Conservation (phyloP, 2,888 invertebrate species). For the Callinectes sapidus region DNA sequence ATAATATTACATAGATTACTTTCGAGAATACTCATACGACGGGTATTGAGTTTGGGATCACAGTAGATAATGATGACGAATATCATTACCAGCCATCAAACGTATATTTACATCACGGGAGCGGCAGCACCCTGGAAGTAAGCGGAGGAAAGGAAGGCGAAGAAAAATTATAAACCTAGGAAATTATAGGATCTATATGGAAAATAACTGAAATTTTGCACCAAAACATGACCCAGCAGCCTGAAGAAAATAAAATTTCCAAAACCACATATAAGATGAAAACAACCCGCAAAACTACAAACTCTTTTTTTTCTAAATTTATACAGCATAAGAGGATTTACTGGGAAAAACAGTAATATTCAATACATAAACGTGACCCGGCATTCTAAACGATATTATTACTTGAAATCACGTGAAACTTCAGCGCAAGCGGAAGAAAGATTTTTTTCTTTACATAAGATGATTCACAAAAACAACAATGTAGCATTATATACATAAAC, state of each 20-base stretch:
- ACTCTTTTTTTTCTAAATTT: too few species aligned
- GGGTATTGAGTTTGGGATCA: constrained; percentile 36
- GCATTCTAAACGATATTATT: neutral
- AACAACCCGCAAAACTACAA: neutral
- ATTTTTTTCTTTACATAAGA: too few species aligned
- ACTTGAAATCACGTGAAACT: neutral
- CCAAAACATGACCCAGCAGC: neutral
- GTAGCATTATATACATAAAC: too few species aligned
- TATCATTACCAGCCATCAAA: constrained; percentile 23
- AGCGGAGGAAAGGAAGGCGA: neutral
- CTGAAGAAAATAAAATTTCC: neutral
- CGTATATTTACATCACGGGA: constrained; percentile 12
- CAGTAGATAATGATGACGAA: constrained; percentile 36
- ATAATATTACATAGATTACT: constrained; percentile 49
- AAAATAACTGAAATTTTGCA: neutral
- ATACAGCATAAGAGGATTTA: neutral
- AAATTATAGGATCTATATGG: neutral
- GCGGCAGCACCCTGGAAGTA: neutral
- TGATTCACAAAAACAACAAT: too few species aligned
- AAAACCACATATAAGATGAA: neutral
- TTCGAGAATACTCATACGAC: constrained; percentile 22
- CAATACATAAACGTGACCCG: too few species aligned
- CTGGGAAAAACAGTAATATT: neutral
- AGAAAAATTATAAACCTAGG: neutral
- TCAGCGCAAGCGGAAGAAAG: too few species aligned